Percentiles rank a stretch among this genome's conserved stretches.
phyloP scores from a whole-genome alignment of 2,797 vertebrate species.

The Eospalax fontanierii region DNA sequence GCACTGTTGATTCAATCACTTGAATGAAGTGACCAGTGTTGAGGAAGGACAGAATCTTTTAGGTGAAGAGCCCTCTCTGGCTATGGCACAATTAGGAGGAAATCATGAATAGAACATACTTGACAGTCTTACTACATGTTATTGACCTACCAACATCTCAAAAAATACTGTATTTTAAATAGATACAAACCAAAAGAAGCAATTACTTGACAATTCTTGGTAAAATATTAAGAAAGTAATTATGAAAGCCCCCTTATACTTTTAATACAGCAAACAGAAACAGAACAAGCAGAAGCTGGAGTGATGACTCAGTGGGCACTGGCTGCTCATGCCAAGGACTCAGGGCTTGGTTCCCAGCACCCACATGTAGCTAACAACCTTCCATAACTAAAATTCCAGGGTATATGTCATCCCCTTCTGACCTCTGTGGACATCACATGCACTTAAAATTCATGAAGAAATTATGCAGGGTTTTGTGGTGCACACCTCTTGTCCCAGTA shows the following conservation, averaged over 20 bases:
- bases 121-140: slow-evolving; percentile 54
- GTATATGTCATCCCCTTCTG: too few relatives aligned
- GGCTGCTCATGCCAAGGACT: too few relatives aligned
- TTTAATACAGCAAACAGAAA: slow-evolving; percentile 81
- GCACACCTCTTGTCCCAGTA: too few relatives aligned
- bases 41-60: slow-evolving; percentile 66
- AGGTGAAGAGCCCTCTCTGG: slow-evolving; percentile 66
- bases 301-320: too few relatives aligned
- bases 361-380: too few relatives aligned
- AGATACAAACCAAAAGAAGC: slow-evolving; percentile 68
- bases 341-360: too few relatives aligned
- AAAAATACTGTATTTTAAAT: slow-evolving; percentile 44
- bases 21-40: neutral
- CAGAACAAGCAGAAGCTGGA: neutral
- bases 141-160: neutral
- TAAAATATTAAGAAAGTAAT: slow-evolving; percentile 67
- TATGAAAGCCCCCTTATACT: slow-evolving; percentile 83
- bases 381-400: too few relatives aligned
- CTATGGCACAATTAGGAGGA: slow-evolving; percentile 43
- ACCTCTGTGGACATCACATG: too few relatives aligned
- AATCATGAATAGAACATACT: slow-evolving; percentile 73
- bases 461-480: too few relatives aligned
- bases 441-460: too few relatives aligned
- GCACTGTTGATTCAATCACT: neutral
- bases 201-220: slow-evolving; percentile 72